A percentile compares a stretch with the other conserved stretches of the same genome.
phyloP scores from a whole-genome alignment of 2,888 invertebrate genomes.

The Nebria salina region DNA sequence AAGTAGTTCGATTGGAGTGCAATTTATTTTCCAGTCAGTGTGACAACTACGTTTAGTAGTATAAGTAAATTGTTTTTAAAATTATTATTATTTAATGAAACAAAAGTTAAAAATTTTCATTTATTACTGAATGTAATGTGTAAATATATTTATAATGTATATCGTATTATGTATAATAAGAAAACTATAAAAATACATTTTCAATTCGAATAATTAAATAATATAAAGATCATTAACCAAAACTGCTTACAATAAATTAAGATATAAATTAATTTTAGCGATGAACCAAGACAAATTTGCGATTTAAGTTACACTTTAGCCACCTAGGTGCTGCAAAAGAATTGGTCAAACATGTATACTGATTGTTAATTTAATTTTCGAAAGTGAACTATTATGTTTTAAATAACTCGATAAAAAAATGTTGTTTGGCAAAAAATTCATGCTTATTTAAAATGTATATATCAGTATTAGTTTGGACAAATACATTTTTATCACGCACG shows the following conservation, averaged over 20 bases:
- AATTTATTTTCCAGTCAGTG: not conserved
- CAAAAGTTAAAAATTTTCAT: slow-evolving; percentile 37
- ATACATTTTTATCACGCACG: no score
- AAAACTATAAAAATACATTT: slow-evolving; percentile 45
- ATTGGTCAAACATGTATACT: no score
- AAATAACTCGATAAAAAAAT: no score
- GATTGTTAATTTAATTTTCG: no score
- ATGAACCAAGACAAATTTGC: no score
- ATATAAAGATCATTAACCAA: not conserved
- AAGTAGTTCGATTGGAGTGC: no score
- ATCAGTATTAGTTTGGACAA: no score
- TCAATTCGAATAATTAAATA: slow-evolving; percentile 31
- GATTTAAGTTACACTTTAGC: no score
- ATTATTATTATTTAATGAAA: slow-evolving; percentile 44
- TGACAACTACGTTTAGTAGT: slow-evolving; percentile 31
- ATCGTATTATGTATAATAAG: slow-evolving; percentile 47
- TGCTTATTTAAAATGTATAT: no score
- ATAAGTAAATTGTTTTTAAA: slow-evolving; percentile 14
- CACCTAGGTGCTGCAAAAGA: no score
- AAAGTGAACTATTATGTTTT: no score
- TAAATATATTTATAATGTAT: slow-evolving; percentile 49
- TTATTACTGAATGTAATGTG: slow-evolving; percentile 47
- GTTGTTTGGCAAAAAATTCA: no score
- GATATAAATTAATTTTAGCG: not conserved
- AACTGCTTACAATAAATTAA: not conserved